Evolutionary conservation across 2,797 vertebrate genomes (phyloP).

Genomic region (Lacerta viridis): DNA sequence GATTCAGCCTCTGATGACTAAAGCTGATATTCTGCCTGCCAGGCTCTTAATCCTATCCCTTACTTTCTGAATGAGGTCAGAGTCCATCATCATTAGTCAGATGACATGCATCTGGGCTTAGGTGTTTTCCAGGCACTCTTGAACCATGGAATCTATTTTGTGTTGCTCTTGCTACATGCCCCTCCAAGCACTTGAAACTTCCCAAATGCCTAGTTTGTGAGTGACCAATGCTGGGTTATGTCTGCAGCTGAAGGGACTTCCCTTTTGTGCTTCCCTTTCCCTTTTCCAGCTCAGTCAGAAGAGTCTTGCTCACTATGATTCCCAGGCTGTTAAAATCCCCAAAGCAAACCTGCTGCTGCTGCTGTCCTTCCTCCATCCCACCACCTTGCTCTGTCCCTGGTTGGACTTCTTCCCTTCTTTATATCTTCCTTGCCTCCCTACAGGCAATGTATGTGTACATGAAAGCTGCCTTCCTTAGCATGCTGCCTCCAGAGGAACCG

Average conservation of each 20-base stretch:
- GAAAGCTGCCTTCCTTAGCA: constrained; percentile 90
- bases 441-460: constrained; percentile 91
- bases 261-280: neutral
- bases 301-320: neutral
- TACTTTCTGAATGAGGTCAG: neutral
- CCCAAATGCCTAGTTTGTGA: neutral
- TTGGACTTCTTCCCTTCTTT: neutral
- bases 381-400: neutral
- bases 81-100: neutral
- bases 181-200: neutral
- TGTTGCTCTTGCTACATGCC: neutral
- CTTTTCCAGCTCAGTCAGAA: neutral
- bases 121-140: neutral
- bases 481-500: constrained; percentile 83
- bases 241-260: neutral
- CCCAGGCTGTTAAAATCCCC: neutral
- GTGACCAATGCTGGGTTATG: neutral
- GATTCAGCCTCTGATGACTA: neutral
- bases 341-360: neutral
- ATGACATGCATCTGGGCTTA: neutral
- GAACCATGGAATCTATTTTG: neutral
- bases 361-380: neutral
- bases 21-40: neutral
- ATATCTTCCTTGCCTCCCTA: neutral
- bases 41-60: too few relatives aligned